phyloP scores from a whole-genome alignment of 2,888 invertebrate species.

The Athalia rosae region DNA sequence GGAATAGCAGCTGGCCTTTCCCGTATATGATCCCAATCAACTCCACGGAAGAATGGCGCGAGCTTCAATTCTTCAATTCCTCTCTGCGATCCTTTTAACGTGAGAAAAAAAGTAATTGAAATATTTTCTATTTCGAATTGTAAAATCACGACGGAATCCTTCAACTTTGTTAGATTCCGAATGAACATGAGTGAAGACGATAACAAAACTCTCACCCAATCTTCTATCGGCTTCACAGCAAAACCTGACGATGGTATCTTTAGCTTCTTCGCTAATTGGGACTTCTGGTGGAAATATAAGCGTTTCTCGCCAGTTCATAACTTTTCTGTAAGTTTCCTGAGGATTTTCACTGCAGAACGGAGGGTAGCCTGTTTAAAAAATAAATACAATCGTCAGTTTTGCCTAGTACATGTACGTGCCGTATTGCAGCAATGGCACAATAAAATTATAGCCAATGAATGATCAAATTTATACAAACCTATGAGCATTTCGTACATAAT shows the following conservation, averaged over 20 bases:
- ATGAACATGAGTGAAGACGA: neutral
- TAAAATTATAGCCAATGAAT: too few relatives aligned
- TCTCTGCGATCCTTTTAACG: slow-evolving; percentile 84
- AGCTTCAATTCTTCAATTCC: slow-evolving; percentile 95
- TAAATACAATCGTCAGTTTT: too few relatives aligned
- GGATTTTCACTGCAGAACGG: slow-evolving; percentile 99
- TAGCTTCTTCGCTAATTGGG: slow-evolving; percentile 98
- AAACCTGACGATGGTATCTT: slow-evolving; percentile 95
- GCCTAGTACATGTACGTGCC: too few relatives aligned
- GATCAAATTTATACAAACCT: slow-evolving; percentile 75
- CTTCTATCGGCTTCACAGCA: slow-evolving; percentile 98
- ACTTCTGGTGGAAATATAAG: slow-evolving; percentile 99
- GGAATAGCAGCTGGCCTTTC: slow-evolving; percentile 98
- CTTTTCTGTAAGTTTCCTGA: slow-evolving; percentile 96
- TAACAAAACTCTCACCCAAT: slow-evolving; percentile 72
- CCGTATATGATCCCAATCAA: slow-evolving; percentile 99
- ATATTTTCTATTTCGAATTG: too few relatives aligned
- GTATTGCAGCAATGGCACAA: too few relatives aligned
- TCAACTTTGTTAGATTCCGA: neutral
- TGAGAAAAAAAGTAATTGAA: too few relatives aligned
- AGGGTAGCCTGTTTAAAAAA: slow-evolving; percentile 85
- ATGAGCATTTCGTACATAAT: slow-evolving; percentile 99
- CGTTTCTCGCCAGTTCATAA: slow-evolving; percentile 99
- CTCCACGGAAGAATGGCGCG: slow-evolving; percentile 95
- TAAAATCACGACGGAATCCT: slow-evolving; percentile 7